Conservation (phyloP, 1,140 invertebrate species). For the Papilio dardanus region DNA sequence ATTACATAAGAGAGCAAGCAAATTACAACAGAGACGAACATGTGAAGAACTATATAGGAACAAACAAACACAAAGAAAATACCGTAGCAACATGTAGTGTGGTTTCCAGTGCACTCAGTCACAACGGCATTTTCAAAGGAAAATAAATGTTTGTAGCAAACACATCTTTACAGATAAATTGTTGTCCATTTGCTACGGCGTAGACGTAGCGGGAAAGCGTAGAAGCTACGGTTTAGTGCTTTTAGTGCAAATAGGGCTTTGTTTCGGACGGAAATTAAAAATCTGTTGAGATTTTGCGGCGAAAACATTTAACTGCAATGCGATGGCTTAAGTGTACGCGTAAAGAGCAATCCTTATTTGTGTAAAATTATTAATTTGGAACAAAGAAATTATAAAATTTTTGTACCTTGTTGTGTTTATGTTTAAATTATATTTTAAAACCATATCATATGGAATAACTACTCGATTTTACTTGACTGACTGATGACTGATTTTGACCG, state of each 20-base stretch:
- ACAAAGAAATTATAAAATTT: no score
- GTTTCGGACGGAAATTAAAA: constrained; percentile 29
- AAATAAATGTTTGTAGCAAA: constrained; percentile 33
- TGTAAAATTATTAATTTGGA: background rate
- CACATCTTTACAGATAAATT: constrained; percentile 34
- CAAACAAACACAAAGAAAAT: background rate
- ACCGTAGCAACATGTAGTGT: background rate
- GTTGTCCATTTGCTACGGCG: constrained; percentile 36
- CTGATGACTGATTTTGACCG: no score
- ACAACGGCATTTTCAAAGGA: constrained; percentile 19
- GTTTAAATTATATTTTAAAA: no score
- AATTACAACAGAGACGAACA: background rate
- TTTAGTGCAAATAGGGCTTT: constrained; percentile 26
- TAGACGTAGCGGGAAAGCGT: constrained; percentile 28
- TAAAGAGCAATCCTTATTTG: background rate
- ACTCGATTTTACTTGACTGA: no score
- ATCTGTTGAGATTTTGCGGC: constrained; percentile 15
- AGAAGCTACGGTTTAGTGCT: background rate
- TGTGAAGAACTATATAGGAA: background rate
- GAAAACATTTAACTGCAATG: constrained; percentile 8
- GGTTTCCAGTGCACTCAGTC: constrained; percentile 30
- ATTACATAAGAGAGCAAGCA: background rate
- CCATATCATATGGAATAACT: no score
- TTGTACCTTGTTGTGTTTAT: no score
- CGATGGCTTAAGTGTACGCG: background rate